Evolutionary conservation across 2,113 vertebrate species (phyloP), one percentile per base, ranked within the genome.

Genomic region (Eurypyga helias): DNA sequence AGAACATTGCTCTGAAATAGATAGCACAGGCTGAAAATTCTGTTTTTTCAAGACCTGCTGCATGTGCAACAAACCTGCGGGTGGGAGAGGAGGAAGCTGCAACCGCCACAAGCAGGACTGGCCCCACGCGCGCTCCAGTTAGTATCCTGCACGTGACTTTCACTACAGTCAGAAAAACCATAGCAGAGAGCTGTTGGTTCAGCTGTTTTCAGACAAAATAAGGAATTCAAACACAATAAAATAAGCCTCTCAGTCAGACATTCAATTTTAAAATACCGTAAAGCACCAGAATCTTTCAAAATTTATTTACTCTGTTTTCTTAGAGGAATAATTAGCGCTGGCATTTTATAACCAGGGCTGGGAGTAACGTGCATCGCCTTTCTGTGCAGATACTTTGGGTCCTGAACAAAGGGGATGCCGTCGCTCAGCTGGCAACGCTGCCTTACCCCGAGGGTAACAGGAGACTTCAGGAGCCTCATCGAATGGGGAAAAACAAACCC

Each of bases 121-220:
- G 0, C 55, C 51, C 89, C 52, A 12, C 2, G 0, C 19, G 1
- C 2, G 16, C 4, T 33, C 1, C 1, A 43, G 61, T 48, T 26
- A 45, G 0, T 4, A 31, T 18, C n/a, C 81, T 29, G 41, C 69
- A 52, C 0, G 1, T 7, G 45, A 45, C 29, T 76, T 76, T 71
- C 76, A 87, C 65, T 57, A 48, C 19, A 25, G 57, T 7, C 34
- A 43, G 41, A 45, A 41, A 84, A 78, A 69, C 57, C 28, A 38
- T 0, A 62, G 57, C 41, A 48, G 26, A 64, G 43, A 48, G 29
- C 24, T 65, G 58, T 16, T 24, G 58, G 29, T 11, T 15, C 2
- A 6, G 45, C 15, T 4, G 26, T 23, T 33, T 76, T 57, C 4
- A 75, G 61, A 29, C 7, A 34, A 67, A 58, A 0, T 4, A 57